Conservation (phyloP, 2,113 vertebrate genomes). For the Tetraodon nigroviridis region DNA sequence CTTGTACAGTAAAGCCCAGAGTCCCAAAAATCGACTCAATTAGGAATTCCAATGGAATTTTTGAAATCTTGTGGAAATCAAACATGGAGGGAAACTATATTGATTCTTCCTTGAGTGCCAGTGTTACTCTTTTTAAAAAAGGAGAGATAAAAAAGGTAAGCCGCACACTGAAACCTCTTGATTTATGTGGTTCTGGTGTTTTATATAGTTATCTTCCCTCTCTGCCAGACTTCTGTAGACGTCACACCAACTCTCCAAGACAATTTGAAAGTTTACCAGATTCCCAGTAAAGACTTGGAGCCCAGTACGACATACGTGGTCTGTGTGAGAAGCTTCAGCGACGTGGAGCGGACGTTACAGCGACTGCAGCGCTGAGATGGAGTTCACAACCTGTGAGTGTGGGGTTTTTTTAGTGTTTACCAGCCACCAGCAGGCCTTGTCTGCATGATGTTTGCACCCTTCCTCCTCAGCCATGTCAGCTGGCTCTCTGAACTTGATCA, state of each 20-base stretch:
- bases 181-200: not conserved
- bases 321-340: conserved; percentile 9
- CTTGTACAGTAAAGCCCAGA: conserved; percentile 61
- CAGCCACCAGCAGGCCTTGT: too few relatives aligned
- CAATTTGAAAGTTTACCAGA: conserved; percentile 1
- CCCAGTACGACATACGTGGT: conserved; percentile 50
- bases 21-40: conserved; percentile 45
- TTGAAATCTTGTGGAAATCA: conserved; percentile 39
- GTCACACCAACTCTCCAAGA: accelerated
- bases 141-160: conserved; percentile 37
- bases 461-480: conserved; percentile 39
- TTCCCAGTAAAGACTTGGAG: conserved; percentile 36
- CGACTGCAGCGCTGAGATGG: conserved; percentile 52
- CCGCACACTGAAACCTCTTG: too few relatives aligned
- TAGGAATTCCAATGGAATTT: conserved; percentile 23
- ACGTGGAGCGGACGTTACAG: not conserved
- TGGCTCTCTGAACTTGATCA: accelerated
- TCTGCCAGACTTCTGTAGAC: accelerated
- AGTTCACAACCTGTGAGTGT: conserved; percentile 62
- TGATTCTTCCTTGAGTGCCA: accelerated
- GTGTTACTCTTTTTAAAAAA: conserved; percentile 50
- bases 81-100: accelerated
- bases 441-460: not conserved
- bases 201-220: not conserved
- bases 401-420: not conserved